Evolutionary conservation across 1,140 invertebrate species (phyloP).

Genomic region (Papilio machaon): DNA sequence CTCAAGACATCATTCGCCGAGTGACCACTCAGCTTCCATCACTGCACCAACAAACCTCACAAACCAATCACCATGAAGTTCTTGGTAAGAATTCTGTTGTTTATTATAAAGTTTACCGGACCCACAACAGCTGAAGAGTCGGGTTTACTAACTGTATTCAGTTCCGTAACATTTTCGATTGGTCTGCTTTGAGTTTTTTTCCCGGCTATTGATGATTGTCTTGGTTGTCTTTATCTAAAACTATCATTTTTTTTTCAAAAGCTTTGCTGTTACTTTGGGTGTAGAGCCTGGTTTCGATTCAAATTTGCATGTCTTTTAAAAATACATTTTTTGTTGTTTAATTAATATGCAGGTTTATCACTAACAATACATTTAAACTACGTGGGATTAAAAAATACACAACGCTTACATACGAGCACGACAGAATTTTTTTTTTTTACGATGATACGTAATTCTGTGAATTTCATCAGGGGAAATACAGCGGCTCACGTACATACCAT

Average conservation of each 20-base stretch:
- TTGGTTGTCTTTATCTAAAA: too few relatives aligned
- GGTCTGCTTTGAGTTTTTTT: not conserved
- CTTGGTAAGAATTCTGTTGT: slow-evolving; percentile 58
- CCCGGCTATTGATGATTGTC: too few relatives aligned
- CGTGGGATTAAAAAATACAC: not conserved
- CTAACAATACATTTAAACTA: not conserved
- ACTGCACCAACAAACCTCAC: slow-evolving; percentile 40
- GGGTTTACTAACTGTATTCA: not conserved
- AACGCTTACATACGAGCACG: not conserved
- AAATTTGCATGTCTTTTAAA: too few relatives aligned
- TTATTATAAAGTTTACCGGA: not conserved
- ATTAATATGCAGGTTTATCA: not conserved
- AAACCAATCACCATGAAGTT: slow-evolving; percentile 65
- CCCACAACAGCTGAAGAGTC: not conserved
- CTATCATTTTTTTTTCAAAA: too few relatives aligned
- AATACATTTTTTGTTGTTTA: too few relatives aligned
- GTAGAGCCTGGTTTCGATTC: too few relatives aligned
- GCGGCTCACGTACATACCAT: slow-evolving; percentile 3
- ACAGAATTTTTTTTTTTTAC: not conserved
- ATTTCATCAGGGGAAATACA: slow-evolving; percentile 1
- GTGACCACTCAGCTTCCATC: slow-evolving; percentile 41
- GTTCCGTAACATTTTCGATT: not conserved
- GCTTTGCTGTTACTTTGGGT: too few relatives aligned
- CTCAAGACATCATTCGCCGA: slow-evolving; percentile 59
- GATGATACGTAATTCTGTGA: slow-evolving; percentile 12